A percentile compares a stretch with the other conserved stretches of the same genome.
These are phyloP conservation scores for Sphaeramia orbicularis DNA, from an alignment of 2,797 vertebrate species.

Conservation along the genomic window DNA sequence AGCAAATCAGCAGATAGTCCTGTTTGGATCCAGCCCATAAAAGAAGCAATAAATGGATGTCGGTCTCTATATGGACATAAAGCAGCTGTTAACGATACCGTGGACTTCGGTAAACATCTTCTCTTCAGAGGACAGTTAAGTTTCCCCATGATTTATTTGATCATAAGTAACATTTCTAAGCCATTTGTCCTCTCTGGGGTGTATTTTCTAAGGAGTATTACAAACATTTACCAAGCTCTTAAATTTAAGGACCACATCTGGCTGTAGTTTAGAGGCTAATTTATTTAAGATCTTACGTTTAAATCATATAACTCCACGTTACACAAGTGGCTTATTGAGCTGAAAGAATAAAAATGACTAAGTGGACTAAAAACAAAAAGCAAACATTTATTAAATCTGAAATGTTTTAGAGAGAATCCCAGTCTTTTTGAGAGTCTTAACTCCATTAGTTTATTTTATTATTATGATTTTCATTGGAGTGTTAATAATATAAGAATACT, in stretches of 20 bases:
- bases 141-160: conserved; percentile 23
- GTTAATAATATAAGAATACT: too few species aligned
- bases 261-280: conserved; percentile 19
- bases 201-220: conserved; percentile 12
- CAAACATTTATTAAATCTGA: too few species aligned
- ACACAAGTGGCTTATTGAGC: too few species aligned
- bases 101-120: conserved; percentile 14
- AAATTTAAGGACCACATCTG: conserved; percentile 29
- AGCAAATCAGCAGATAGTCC: conserved; percentile 25
- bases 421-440: too few species aligned
- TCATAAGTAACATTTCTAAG: conserved; percentile 9
- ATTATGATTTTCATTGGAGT: too few species aligned
- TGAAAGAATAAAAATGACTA: too few species aligned
- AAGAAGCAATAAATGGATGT: not conserved
- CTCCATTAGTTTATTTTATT: too few species aligned
- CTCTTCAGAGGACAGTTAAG: conserved; percentile 6
- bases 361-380: too few species aligned
- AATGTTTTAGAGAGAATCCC: too few species aligned
- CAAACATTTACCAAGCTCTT: conserved; percentile 39
- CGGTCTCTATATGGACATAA: conserved; percentile 17
- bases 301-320: conserved; percentile 1
- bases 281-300: conserved; percentile 22
- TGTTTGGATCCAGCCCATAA: conserved; percentile 22
- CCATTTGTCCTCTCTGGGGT: conserved; percentile 14
- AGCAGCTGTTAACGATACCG: conserved; percentile 33